These are phyloP conservation scores for Drosophila seguyi DNA, from an alignment of 1,140 invertebrate species.

Conservation along the genomic window DNA sequence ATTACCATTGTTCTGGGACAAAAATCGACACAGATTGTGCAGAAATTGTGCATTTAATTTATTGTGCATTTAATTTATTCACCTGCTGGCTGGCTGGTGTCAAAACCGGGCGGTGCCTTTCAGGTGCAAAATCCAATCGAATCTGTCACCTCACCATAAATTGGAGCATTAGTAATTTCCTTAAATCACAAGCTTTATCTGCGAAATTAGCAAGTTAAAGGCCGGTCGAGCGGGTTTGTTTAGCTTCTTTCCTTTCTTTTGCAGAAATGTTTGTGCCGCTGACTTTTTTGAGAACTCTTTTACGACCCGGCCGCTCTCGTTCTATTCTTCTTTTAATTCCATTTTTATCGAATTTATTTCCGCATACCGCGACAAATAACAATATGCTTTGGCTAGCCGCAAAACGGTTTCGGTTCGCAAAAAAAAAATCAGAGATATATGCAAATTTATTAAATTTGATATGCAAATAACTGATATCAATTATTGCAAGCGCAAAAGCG, in stretches of 20 bases:
- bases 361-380: constrained; percentile 60
- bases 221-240: constrained; percentile 66
- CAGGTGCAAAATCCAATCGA: constrained; percentile 50
- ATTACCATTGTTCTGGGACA: constrained; percentile 35
- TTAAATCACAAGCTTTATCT: constrained; percentile 65
- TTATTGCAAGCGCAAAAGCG: constrained; percentile 54
- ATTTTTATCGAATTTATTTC: constrained; percentile 55
- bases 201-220: constrained; percentile 47
- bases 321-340: constrained; percentile 39
- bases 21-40: constrained; percentile 1
- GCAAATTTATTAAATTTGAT: constrained; percentile 70
- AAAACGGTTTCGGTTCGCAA: constrained; percentile 40
- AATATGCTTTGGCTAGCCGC: constrained; percentile 41
- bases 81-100: constrained; percentile 8
- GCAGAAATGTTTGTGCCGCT: constrained; percentile 69
- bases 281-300: constrained; percentile 55
- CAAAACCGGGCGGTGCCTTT: constrained; percentile 47
- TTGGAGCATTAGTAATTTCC: constrained; percentile 70
- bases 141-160: constrained; percentile 66
- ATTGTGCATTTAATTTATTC: constrained; percentile 56
- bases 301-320: constrained; percentile 34
- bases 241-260: constrained; percentile 64
- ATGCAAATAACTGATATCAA: constrained; percentile 77
- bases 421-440: constrained; percentile 21
- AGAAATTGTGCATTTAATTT: constrained; percentile 50